A percentile compares a stretch with the other conserved stretches of the same genome.
phyloP scores from a whole-genome alignment of 1,140 invertebrate genomes.

The Armadillidium nasatum region DNA sequence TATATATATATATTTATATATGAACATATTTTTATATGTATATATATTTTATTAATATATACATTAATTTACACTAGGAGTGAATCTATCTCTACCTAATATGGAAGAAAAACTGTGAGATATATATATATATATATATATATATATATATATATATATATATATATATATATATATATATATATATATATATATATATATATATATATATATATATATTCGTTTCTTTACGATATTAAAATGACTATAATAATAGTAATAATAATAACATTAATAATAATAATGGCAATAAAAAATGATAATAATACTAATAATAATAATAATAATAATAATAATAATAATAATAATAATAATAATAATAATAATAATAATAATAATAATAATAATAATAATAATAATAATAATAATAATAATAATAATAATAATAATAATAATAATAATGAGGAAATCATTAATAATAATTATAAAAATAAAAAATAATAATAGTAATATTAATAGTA shows the following conservation, averaged over 20 bases:
- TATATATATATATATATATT: conserved; percentile 7
- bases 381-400: no score
- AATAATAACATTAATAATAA: background rate
- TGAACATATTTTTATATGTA: no score
- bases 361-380: no score
- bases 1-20: background rate
- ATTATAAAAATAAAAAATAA: no score
- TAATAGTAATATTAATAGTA: no score
- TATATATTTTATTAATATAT: no score
- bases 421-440: no score
- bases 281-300: background rate
- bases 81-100: no score
- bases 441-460: no score
- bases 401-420: no score
- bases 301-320: background rate
- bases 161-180: background rate
- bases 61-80: no score
- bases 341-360: background rate
- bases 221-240: background rate
- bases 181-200: conserved; percentile 1
- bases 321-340: background rate
- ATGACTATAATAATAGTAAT: background rate
- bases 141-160: conserved; percentile 11
- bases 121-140: background rate
- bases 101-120: no score